Base-by-base conservation (phyloP, 2,888 invertebrate genomes). In the Nyleta sp. region DNA sequence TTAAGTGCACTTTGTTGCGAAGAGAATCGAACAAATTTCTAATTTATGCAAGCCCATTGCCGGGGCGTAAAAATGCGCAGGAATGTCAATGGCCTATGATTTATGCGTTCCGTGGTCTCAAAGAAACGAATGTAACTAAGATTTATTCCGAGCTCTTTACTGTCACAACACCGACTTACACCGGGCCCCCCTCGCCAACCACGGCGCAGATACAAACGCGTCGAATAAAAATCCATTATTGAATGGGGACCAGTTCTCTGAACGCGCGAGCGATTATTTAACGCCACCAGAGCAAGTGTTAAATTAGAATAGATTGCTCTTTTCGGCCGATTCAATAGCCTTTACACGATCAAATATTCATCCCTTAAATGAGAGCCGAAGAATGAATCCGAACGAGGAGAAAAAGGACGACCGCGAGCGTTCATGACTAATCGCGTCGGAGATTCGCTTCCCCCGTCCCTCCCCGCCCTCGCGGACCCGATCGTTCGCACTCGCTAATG, bases 81-180 rank as follows among this genome's bases (percentile, higher is more conserved):
- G 68, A 60, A 79, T 67, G 81, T 53, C 85, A 85, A 86, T 88
- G 87, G 82, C 86, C 83, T 84, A 85, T 88, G 88, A 88, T 88
- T 88, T 87, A 88, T 87, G 85, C 73, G 65, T 84, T 83, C 83
- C 82, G 86, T 86, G 83, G 85, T 83, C 84, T 84, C 82, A 86
- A 88, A 86, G 87, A 87, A 88, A 85, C 86, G 84, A 87, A 86
- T 87, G 84, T 85, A 88, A 87, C 87, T 85, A 87, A 88, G 88
- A 88, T 88, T 88, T 88, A 88, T 88, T 87, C 85, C 83, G 83
- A 84, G 84, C 88, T 87, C 87, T 88, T 88, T 87, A 87, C 87
- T 84, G 87, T 87, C 88, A 87, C 87, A 88, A 87, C 85, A 86
- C 84, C 85, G 84, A 84, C 86, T 85, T 84, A 83, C 83, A 83